Evolutionary conservation across 2,113 vertebrate genomes (phyloP).

Genomic region (Barbus barbus): DNA sequence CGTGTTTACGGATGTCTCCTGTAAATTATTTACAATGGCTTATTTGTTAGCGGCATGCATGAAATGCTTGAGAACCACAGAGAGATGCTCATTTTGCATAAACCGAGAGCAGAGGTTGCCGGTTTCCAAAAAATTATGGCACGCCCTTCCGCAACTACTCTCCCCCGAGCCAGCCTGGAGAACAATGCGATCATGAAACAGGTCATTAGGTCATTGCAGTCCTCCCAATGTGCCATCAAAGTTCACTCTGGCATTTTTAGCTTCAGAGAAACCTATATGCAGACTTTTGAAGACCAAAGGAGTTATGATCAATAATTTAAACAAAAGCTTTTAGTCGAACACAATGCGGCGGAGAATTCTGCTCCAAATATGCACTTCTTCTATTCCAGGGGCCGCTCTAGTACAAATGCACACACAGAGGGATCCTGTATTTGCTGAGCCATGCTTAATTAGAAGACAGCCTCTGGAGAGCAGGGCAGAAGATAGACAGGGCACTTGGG

Average conservation of each 20-base stretch:
- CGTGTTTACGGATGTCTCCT: background rate
- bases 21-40: background rate
- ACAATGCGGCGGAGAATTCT: background rate
- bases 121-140: background rate
- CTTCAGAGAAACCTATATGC: background rate
- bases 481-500: constrained; percentile 46
- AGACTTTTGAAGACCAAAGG: background rate
- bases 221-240: background rate
- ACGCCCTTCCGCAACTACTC: background rate
- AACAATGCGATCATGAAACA: constrained; percentile 20
- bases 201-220: constrained; percentile 9
- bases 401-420: background rate
- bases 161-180: background rate
- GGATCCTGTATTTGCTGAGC: constrained; percentile 40
- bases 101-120: constrained; percentile 8
- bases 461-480: constrained; percentile 39
- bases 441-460: constrained; percentile 52
- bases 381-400: background rate
- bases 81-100: background rate
- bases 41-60: background rate
- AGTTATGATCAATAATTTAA: constrained; percentile 37
- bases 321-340: constrained; percentile 33
- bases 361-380: background rate
- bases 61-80: background rate
- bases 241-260: background rate